These are phyloP conservation scores for Acrobasis suavella DNA, from an alignment of 2,888 invertebrate species.

Conservation along the genomic window DNA sequence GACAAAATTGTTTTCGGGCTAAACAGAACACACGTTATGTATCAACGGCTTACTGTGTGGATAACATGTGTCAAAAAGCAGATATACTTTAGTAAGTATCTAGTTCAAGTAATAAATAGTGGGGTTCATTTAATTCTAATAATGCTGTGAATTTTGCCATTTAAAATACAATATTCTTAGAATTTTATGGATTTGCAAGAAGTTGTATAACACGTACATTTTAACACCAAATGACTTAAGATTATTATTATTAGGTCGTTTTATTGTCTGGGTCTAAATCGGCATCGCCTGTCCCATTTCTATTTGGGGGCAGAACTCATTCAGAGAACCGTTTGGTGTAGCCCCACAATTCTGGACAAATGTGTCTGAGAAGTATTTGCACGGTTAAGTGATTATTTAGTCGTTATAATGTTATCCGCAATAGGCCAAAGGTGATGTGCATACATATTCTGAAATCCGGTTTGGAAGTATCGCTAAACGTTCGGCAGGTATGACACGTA, in stretches of 20 bases:
- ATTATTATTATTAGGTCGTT: too few relatives aligned
- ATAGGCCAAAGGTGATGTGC: conserved; percentile 43
- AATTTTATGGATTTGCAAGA: too few relatives aligned
- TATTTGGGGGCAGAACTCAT: not conserved
- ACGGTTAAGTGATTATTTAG: conserved; percentile 53
- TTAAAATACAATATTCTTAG: too few relatives aligned
- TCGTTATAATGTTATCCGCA: conserved; percentile 59
- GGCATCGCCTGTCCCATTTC: not conserved
- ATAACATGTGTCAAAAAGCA: not conserved
- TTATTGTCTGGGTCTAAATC: not conserved
- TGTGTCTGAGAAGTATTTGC: conserved; percentile 15
- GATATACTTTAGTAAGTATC: not conserved
- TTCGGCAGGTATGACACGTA: conserved; percentile 50
- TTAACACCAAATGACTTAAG: too few relatives aligned
- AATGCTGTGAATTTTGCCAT: not conserved
- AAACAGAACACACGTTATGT: conserved; percentile 5
- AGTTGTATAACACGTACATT: too few relatives aligned
- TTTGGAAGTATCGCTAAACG: conserved; percentile 45
- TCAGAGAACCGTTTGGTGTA: not conserved
- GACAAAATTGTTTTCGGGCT: conserved; percentile 18
- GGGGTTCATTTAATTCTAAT: not conserved
- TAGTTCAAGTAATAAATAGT: not conserved
- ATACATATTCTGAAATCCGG: conserved; percentile 52
- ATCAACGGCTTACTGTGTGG: conserved; percentile 6
- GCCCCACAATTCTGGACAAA: conserved; percentile 4